Evolutionary conservation across 1,140 invertebrate species (phyloP).

Genomic region (Pygmarrhopalites habei): DNA sequence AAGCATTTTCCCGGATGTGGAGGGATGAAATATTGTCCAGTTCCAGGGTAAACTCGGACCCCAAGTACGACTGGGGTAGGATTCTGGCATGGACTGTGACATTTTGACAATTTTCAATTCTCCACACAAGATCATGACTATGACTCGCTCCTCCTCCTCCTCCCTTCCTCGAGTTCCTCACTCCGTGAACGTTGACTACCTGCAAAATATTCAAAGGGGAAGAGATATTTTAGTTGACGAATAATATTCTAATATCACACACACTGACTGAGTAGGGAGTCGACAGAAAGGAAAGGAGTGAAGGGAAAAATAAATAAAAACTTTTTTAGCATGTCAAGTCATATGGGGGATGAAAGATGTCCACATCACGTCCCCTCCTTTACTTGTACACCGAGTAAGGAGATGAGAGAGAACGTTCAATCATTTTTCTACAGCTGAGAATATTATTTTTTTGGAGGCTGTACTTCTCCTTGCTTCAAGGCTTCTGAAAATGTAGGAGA

Average conservation of each 20-base stretch:
- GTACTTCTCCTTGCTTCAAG: no score
- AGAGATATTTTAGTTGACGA: neutral
- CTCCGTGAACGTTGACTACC: neutral
- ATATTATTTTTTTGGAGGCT: no score
- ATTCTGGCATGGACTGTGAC: conserved; percentile 15
- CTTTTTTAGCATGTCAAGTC: no score
- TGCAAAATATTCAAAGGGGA: neutral
- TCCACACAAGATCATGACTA: conserved; percentile 19
- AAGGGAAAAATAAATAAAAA: no score
- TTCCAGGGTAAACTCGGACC: conserved; percentile 15
- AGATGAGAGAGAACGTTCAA: no score
- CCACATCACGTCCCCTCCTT: no score
- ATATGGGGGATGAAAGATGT: no score
- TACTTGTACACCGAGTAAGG: no score
- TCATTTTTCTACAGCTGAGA: no score
- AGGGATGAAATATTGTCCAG: conserved; percentile 24
- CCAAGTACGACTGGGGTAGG: conserved; percentile 8
- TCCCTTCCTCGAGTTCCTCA: neutral
- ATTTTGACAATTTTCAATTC: conserved; percentile 18
- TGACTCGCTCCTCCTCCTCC: neutral
- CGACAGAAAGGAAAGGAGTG: no score
- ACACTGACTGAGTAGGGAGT: no score
- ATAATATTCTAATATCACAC: neutral
- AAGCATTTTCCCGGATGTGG: conserved; percentile 19
- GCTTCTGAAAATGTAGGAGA: no score